These are phyloP conservation scores for Lepeophtheirus salmonis DNA, from an alignment of 1,140 invertebrate species.

Conservation along the genomic window DNA sequence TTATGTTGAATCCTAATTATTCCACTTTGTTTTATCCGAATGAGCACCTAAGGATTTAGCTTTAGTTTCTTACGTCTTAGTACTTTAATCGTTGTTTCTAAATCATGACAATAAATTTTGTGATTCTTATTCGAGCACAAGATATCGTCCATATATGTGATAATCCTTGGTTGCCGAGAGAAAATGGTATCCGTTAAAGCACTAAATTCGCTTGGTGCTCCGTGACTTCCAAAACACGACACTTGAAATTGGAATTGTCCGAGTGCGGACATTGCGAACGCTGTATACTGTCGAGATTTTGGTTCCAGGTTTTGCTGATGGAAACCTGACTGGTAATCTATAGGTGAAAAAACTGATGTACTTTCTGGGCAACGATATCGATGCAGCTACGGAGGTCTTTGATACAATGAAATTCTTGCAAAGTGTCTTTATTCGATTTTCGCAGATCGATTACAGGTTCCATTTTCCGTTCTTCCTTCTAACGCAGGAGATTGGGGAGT, in stretches of 20 bases:
- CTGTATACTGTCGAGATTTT: background rate
- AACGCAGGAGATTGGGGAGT: background rate
- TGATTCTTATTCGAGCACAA: too few relatives aligned
- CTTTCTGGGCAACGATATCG: background rate
- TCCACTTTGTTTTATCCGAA: background rate
- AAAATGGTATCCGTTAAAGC: background rate
- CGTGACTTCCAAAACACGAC: background rate
- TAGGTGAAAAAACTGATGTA: background rate
- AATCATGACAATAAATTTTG: background rate
- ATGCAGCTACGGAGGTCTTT: background rate
- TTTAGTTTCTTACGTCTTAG: background rate
- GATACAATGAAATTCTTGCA: background rate
- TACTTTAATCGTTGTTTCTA: background rate
- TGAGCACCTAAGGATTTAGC: background rate
- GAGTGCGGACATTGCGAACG: background rate
- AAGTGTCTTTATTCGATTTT: background rate
- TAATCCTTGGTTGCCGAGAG: background rate
- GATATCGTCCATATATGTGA: background rate
- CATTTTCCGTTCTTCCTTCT: background rate
- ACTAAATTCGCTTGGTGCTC: background rate
- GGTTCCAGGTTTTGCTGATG: background rate
- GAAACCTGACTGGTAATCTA: background rate
- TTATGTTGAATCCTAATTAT: background rate
- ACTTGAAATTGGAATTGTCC: background rate
- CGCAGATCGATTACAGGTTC: background rate